Conservation (phyloP, 2,888 invertebrate species). For the Papilio elwesi region DNA sequence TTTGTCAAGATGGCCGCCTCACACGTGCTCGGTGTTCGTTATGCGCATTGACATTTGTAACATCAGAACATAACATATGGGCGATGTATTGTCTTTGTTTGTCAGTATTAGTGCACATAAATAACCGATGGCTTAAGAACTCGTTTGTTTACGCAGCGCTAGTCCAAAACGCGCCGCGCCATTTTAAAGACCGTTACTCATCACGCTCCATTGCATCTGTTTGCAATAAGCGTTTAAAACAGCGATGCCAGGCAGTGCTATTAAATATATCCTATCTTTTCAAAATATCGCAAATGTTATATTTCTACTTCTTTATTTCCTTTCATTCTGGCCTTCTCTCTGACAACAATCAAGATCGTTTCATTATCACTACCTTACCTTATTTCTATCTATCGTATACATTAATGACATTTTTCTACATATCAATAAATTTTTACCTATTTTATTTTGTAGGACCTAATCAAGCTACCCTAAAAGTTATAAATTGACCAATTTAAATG, state of each 20-base stretch:
- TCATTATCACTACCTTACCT: too few species aligned
- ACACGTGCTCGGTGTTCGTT: too few species aligned
- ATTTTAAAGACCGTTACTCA: conserved; percentile 18
- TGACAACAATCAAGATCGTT: too few species aligned
- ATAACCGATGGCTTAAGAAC: conserved; percentile 34
- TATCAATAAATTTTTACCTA: too few species aligned
- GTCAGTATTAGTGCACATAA: conserved; percentile 38
- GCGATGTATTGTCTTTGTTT: conserved; percentile 9
- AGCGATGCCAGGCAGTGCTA: background rate
- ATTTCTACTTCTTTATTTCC: background rate
- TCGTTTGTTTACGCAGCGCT: conserved; percentile 11
- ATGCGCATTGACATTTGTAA: background rate
- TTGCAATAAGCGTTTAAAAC: conserved; percentile 1
- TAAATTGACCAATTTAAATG: too few species aligned
- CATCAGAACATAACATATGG: conserved; percentile 30
- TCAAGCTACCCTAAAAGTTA: too few species aligned
- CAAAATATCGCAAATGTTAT: background rate
- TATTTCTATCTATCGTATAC: too few species aligned
- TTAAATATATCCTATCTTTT: background rate
- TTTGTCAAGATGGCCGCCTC: too few species aligned
- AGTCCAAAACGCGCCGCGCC: conserved; percentile 31
- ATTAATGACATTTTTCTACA: too few species aligned
- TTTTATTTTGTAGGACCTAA: too few species aligned
- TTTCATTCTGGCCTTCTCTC: too few species aligned
- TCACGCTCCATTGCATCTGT: background rate